phyloP scores from a whole-genome alignment of 2,888 invertebrate species.

The Poecilobothrus nobilitatus region DNA sequence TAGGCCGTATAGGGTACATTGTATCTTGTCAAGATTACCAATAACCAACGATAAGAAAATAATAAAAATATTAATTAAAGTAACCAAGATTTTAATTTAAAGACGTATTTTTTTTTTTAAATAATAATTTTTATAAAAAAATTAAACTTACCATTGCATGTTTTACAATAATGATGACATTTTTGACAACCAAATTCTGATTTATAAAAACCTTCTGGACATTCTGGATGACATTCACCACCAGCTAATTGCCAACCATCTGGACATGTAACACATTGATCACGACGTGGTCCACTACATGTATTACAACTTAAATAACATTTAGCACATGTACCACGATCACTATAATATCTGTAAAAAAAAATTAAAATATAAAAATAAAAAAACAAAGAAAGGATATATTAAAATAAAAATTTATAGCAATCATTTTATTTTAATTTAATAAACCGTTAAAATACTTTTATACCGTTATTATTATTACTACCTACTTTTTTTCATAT shows the following conservation, averaged over 20 bases:
- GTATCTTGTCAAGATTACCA: no score
- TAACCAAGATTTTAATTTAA: no score
- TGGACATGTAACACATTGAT: conserved; percentile 79
- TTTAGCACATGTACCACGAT: conserved; percentile 70
- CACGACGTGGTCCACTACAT: conserved; percentile 73
- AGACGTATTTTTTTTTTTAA: no score
- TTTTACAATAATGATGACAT: conserved; percentile 81
- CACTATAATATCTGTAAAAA: conserved; percentile 67
- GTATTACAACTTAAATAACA: conserved; percentile 79
- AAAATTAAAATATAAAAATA: conserved; percentile 10
- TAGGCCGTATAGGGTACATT: no score
- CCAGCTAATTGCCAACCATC: conserved; percentile 71
- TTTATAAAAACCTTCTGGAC: conserved; percentile 80
- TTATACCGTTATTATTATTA: not conserved
- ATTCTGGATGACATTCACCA: conserved; percentile 76
- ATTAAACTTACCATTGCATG: conserved; percentile 63
- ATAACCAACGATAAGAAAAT: no score
- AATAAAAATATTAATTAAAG: no score
- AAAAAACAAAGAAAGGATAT: not conserved
- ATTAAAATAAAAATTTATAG: not conserved
- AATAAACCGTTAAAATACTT: not conserved
- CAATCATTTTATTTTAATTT: not conserved
- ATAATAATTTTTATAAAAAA: no score
- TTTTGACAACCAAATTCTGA: conserved; percentile 73
- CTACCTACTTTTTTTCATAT: no score